A percentile compares a stretch with the other conserved stretches of the same genome.
These are phyloP conservation scores for Danio kyathit DNA, from an alignment of 2,797 vertebrate genomes.

Conservation along the genomic window DNA sequence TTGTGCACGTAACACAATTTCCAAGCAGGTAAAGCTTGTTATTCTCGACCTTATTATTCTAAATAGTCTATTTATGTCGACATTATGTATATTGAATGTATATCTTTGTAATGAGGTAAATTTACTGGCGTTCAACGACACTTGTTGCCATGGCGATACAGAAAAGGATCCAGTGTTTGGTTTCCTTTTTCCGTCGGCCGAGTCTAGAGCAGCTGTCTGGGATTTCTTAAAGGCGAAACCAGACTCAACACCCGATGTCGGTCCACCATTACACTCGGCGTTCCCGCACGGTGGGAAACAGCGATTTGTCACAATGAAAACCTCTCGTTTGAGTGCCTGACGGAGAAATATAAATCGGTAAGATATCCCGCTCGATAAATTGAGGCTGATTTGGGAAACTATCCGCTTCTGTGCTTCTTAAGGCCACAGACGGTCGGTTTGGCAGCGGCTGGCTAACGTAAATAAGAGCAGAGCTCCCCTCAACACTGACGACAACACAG, in stretches of 20 bases:
- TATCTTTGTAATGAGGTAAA: not conserved
- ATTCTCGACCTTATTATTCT: too few relatives aligned
- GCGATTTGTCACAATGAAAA: conserved; percentile 26
- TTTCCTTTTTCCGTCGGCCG: conserved; percentile 73
- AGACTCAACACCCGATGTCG: conserved; percentile 13
- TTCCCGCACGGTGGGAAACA: conserved; percentile 19
- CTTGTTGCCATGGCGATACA: conserved; percentile 38
- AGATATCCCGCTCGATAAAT: not conserved
- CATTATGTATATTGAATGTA: not conserved
- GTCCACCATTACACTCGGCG: not conserved
- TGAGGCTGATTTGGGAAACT: not conserved
- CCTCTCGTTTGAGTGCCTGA: conserved; percentile 37
- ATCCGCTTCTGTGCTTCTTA: not conserved
- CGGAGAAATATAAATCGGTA: conserved; percentile 47
- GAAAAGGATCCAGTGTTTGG: not conserved
- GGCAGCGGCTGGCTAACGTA: conserved; percentile 21
- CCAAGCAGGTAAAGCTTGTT: too few relatives aligned
- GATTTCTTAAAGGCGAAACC: conserved; percentile 73
- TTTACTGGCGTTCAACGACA: not conserved
- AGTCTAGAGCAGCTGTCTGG: conserved; percentile 73
- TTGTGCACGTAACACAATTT: too few relatives aligned
- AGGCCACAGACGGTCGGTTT: not conserved
- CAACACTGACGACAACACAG: not conserved
- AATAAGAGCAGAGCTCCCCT: not conserved
- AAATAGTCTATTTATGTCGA: too few relatives aligned